A percentile compares a stretch with the other conserved stretches of the same genome.
These are phyloP conservation scores for Stegostoma tigrinum DNA, from an alignment of 2,113 vertebrate genomes.

Conservation along the genomic window DNA sequence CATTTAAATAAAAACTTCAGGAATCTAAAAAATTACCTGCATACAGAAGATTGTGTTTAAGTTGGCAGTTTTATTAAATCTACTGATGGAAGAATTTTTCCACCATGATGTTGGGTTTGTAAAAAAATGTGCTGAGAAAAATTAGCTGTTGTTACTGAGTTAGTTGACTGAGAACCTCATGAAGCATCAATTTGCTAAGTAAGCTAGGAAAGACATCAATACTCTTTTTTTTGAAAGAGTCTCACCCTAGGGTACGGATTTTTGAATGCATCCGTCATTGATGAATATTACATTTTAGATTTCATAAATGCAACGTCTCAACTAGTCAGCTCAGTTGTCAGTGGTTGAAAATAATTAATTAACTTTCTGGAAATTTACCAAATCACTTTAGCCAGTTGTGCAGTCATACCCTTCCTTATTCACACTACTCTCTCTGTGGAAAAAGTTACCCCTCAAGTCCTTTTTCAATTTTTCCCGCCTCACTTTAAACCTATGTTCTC, in stretches of 20 bases:
- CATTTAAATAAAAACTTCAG: not conserved
- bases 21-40: not conserved
- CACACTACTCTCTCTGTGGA: too few species aligned
- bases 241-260: too few species aligned
- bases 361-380: not conserved
- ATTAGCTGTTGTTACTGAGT: not conserved
- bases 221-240: not conserved
- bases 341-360: not conserved
- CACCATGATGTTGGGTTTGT: not conserved
- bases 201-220: not conserved
- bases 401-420: too few species aligned
- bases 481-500: too few species aligned
- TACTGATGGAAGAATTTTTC: not conserved
- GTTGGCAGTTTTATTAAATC: not conserved
- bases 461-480: too few species aligned
- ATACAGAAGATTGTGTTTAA: not conserved
- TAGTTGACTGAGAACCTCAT: not conserved
- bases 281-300: not conserved
- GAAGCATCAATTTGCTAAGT: not conserved
- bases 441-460: too few species aligned
- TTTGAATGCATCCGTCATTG: not conserved
- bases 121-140: not conserved
- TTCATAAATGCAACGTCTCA: not conserved
- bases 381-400: too few species aligned
- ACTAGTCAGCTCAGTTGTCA: not conserved